These are phyloP conservation scores for Chalcosyrphus nemorum DNA, from an alignment of 2,888 invertebrate species.

Conservation along the genomic window DNA sequence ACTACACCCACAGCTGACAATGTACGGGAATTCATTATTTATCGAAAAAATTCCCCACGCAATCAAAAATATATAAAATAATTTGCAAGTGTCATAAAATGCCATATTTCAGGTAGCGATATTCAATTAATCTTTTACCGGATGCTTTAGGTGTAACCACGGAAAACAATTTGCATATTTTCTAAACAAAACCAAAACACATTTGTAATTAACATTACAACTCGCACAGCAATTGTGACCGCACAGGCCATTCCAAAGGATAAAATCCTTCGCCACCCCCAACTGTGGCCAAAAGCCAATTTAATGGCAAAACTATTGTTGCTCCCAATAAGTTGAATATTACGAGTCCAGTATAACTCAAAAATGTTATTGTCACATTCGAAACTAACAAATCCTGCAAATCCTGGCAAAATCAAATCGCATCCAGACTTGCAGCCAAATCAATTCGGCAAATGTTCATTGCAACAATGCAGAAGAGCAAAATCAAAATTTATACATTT, in stretches of 20 bases:
- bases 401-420: conserved; percentile 4
- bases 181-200: background rate
- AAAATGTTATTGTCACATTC: conserved; percentile 22
- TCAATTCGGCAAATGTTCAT: background rate
- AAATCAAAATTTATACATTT: conserved; percentile 43
- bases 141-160: background rate
- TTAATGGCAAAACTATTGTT: too few species aligned
- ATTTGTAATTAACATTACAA: conserved; percentile 19
- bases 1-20: too few species aligned
- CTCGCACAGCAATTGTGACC: background rate
- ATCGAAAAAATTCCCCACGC: too few species aligned
- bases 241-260: background rate
- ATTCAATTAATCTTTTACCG: background rate
- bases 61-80: background rate
- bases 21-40: too few species aligned
- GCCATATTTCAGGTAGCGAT: background rate
- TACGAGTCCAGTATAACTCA: background rate
- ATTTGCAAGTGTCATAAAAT: background rate
- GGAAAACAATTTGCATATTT: background rate
- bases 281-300: too few species aligned
- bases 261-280: background rate
- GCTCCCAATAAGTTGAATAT: background rate
- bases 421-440: background rate
- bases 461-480: conserved; percentile 3
- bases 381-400: conserved; percentile 1